A percentile compares a stretch with the other conserved stretches of the same genome.
These are phyloP conservation scores for Etheostoma nigrum DNA, from an alignment of 2,797 vertebrate genomes.

Conservation along the genomic window DNA sequence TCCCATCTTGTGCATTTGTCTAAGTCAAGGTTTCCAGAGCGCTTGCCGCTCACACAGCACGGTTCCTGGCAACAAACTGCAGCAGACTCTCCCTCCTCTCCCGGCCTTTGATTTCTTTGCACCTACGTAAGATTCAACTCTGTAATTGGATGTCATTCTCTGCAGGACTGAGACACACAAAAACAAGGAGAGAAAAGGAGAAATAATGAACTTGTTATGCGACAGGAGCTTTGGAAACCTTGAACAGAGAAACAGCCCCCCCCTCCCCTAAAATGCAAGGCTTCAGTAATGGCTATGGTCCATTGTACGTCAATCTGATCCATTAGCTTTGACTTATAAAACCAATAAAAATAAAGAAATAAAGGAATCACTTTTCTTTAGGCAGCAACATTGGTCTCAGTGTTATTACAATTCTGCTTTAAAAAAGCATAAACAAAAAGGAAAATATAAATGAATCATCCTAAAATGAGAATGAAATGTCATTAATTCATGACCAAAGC, in stretches of 20 bases:
- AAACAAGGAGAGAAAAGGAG: constrained; percentile 33
- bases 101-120: constrained; percentile 54
- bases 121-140: constrained; percentile 58
- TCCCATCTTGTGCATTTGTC: constrained; percentile 66
- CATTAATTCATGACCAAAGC: constrained; percentile 69
- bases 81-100: constrained; percentile 28
- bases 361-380: constrained; percentile 81
- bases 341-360: constrained; percentile 72
- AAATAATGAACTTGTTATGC: constrained; percentile 67
- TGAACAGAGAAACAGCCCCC: constrained; percentile 49
- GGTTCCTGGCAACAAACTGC: constrained; percentile 68
- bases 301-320: constrained; percentile 68
- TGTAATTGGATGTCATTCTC: constrained; percentile 72
- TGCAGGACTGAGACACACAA: constrained; percentile 35
- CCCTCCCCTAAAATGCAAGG: constrained; percentile 60
- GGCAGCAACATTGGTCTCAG: constrained; percentile 87
- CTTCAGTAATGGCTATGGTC: constrained; percentile 86
- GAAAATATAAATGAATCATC: constrained; percentile 74
- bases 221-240: constrained; percentile 69
- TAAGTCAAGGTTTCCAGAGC: constrained; percentile 72
- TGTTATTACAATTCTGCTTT: constrained; percentile 84
- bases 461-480: constrained; percentile 69
- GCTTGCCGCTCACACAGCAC: constrained; percentile 55
- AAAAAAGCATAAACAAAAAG: constrained; percentile 74
- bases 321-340: constrained; percentile 71